A percentile compares a stretch with the other conserved stretches of the same genome.
phyloP scores from a whole-genome alignment of 2,797 vertebrate species.

The Sphenopsis melanotis region DNA sequence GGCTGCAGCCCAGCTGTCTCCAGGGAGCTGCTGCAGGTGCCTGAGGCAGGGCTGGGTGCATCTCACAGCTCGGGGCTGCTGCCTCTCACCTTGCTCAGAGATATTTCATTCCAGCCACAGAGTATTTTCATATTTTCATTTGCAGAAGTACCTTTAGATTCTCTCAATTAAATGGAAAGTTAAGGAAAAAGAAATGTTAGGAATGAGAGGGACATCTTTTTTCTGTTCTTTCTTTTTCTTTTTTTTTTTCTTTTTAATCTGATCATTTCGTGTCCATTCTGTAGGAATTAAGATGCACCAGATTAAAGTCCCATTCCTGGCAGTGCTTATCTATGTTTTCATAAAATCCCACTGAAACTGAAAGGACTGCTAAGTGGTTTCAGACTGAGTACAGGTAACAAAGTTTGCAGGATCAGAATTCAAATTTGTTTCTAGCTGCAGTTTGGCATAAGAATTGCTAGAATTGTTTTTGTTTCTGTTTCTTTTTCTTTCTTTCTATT shows the following conservation, averaged over 20 bases:
- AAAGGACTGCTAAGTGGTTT: slow-evolving; percentile 41
- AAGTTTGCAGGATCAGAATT: slow-evolving; percentile 20
- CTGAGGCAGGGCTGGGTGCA: not conserved
- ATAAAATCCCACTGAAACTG: slow-evolving; percentile 49
- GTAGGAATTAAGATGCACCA: slow-evolving; percentile 39
- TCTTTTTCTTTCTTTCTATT: not conserved
- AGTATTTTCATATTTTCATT: not conserved
- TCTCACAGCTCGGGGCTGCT: not conserved
- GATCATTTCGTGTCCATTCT: slow-evolving; percentile 43
- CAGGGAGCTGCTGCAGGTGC: not conserved
- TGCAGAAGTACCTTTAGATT: not conserved
- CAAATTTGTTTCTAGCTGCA: not conserved
- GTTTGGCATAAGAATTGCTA: slow-evolving; percentile 15
- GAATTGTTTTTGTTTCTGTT: not conserved
- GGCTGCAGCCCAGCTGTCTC: not conserved
- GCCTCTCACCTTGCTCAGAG: not conserved
- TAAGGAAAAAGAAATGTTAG: not conserved
- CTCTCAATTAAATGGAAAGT: not conserved
- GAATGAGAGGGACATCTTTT: not conserved
- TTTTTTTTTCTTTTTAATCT: not conserved
- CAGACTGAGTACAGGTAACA: slow-evolving; percentile 44
- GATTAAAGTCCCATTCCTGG: slow-evolving; percentile 35
- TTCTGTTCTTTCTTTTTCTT: not conserved
- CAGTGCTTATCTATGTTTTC: slow-evolving; percentile 46
- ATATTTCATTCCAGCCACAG: not conserved